Base-by-base conservation (phyloP, 1,140 invertebrate species). In the Tetramorium simillimum region DNA sequence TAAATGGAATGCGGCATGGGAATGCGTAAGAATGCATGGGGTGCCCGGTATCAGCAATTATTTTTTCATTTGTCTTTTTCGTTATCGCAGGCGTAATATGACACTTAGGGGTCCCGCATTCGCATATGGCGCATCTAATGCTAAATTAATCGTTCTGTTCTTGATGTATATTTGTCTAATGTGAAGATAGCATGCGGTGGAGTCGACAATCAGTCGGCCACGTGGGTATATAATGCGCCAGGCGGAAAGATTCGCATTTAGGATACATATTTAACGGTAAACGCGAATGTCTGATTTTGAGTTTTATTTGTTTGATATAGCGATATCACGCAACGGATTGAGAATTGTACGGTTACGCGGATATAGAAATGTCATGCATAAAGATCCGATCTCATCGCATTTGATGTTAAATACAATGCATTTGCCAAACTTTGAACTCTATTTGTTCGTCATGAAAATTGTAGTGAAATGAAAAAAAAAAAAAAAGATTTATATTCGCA, bases 251-350 rank as follows among this genome's bases (percentile, higher is more conserved):
- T 49, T 9, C 69, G 28, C n/a, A 56, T 58, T 46, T 40, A 18
- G 18, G 7, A 4, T 58, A 16, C 49, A 53, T 43, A 60, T 84
- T 56, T 63, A 82, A 84, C 69, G 69, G 51, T 60, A 75, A 75
- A 49, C n/a, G 37, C 40, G 18, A 49, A 73, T 10, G 56, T 33
- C 80, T 60, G 69, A 73, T 84, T 75, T 69, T 21, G 21, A 28
- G 3, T 49, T 56, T 73, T 84, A 46, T 60, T 49, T 49, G 43
- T 84, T n/a, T 49, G 46, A 75, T 37, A 14, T 28, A 24, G 62
- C 24, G 53, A 18, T 40, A 53, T 14, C 37, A 70, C 14, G 63
- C 24, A n/a, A 37, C 16, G 18, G 28, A 21, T 49, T 14, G 69
- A 33, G 24, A 73, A 12, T 72, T n/a, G 2, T 28, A 40, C 14